Conservation (phyloP, 2,888 invertebrate species). For the Morpho helenor region DNA sequence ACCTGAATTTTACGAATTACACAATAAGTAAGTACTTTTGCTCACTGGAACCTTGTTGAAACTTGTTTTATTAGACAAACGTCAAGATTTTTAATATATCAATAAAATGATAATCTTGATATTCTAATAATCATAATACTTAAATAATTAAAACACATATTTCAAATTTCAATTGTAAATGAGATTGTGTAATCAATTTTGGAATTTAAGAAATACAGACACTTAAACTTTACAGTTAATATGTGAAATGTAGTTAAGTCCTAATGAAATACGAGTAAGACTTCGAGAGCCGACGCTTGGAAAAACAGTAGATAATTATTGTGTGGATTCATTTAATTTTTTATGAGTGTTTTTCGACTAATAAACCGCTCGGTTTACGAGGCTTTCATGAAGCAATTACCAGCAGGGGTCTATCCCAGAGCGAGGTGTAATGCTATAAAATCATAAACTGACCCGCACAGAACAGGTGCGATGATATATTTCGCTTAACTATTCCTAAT, state of each 20-base stretch:
- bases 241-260: constrained; percentile 6
- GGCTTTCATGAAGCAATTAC: constrained; percentile 68
- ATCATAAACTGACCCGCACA: constrained; percentile 59
- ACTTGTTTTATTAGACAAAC: too few relatives aligned
- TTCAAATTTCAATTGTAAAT: not conserved
- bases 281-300: constrained; percentile 8
- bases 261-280: constrained; percentile 10
- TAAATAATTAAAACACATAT: not conserved
- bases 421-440: constrained; percentile 73
- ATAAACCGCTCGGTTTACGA: constrained; percentile 52
- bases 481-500: not conserved
- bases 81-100: not conserved
- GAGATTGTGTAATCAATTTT: constrained; percentile 11
- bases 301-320: constrained; percentile 26
- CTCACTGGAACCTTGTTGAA: too few relatives aligned
- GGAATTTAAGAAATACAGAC: not conserved
- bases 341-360: constrained; percentile 43
- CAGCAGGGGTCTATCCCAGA: constrained; percentile 57
- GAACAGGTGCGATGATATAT: constrained; percentile 53
- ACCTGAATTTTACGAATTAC: too few relatives aligned
- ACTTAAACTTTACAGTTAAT: constrained; percentile 10
- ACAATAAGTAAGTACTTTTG: too few relatives aligned
- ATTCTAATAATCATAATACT: constrained; percentile 1
- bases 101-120: not conserved
- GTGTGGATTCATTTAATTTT: constrained; percentile 25